Base-by-base conservation (phyloP, 2,797 vertebrate genomes). In the Phoebastria nigripes region DNA sequence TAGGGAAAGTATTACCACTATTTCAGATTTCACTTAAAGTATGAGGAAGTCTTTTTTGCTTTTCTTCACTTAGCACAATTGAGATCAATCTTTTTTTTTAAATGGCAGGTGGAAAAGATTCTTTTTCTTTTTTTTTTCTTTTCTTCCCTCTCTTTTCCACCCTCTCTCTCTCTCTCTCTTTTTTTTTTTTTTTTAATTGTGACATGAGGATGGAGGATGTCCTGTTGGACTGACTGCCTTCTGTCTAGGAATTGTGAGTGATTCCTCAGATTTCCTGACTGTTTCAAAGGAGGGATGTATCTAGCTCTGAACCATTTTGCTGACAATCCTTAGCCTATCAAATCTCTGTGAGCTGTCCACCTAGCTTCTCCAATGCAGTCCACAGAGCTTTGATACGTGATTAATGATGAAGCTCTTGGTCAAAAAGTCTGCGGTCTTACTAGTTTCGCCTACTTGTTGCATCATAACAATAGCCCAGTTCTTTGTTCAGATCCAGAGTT, bases 241-340 rank as follows among this genome's bases (percentile, higher is more conserved):
- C 55, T 89, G 17, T 80, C 54, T 61, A 42, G 52, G n/a, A 87
- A 33, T 29, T 49, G 18, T n/a, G 21, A 49, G 21, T 24, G 46
- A 47, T 81, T 81, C 28, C 18, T 72, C 42, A 22, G 29, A 55
- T 61, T 35, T 81, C 51, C 31, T 61, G 28, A 26, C 88, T 73
- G 3, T 89, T 89, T 82, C 17, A 55, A 51, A 72, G 59, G 28
- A 61, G 37, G 20, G 54, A 62, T 41, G 2, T 59, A 33, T 31
- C 37, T 76, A 49, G 12, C 59, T 82, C 9, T 28, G 2, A 80
- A 1, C 16, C 0, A 0, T 46, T 93, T 55, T 62, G 15, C 39
- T 91, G 58, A 31, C 39, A 52, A 4, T 63, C 55, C 17, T 82
- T 16, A 20, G 11, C 5, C 58, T 83, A 46, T 37, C 51, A 41